phyloP scores from a whole-genome alignment of 2,888 invertebrate species.

The Chymomyza caudatula region DNA sequence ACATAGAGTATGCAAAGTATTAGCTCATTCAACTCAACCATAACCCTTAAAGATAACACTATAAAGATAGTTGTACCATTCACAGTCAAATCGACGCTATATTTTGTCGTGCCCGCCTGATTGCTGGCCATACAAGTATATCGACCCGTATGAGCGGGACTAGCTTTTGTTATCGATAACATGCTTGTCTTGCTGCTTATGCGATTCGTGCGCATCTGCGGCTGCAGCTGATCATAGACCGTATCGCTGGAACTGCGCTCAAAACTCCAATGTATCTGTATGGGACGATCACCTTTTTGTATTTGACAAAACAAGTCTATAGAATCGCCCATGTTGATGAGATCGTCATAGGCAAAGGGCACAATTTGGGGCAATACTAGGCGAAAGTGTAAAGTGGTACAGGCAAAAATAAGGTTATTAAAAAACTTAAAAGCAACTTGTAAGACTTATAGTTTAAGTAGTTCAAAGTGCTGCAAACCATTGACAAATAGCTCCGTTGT shows the following conservation, averaged over 20 bases:
- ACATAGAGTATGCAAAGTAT: constrained; percentile 16
- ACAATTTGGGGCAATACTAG: constrained; percentile 88
- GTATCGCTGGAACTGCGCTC: constrained; percentile 64
- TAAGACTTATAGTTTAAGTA: neutral
- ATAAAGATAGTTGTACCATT: constrained; percentile 79
- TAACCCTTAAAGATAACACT: constrained; percentile 11
- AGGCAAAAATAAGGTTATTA: constrained; percentile 17
- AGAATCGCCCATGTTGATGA: constrained; percentile 85
- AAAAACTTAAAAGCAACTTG: constrained; percentile 45
- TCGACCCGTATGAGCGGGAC: constrained; percentile 82
- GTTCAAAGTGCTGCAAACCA: constrained; percentile 77
- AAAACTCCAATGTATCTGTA: constrained; percentile 84
- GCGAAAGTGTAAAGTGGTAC: constrained; percentile 14
- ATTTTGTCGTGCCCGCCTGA: constrained; percentile 79
- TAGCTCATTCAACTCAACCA: constrained; percentile 28
- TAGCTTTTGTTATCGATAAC: constrained; percentile 81
- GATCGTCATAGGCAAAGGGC: constrained; percentile 86
- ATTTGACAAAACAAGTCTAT: constrained; percentile 85
- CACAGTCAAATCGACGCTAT: constrained; percentile 81
- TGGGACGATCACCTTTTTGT: constrained; percentile 84
- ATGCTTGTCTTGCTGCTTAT: constrained; percentile 83
- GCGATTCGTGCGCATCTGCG: constrained; percentile 80
- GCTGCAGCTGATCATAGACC: constrained; percentile 57
- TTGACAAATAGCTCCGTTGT: constrained; percentile 83
- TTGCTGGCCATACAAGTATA: constrained; percentile 82